Evolutionary conservation across 2,888 invertebrate species (phyloP), one percentile per base, ranked within the genome.

Genomic region (Neocrepidodera transversa): DNA sequence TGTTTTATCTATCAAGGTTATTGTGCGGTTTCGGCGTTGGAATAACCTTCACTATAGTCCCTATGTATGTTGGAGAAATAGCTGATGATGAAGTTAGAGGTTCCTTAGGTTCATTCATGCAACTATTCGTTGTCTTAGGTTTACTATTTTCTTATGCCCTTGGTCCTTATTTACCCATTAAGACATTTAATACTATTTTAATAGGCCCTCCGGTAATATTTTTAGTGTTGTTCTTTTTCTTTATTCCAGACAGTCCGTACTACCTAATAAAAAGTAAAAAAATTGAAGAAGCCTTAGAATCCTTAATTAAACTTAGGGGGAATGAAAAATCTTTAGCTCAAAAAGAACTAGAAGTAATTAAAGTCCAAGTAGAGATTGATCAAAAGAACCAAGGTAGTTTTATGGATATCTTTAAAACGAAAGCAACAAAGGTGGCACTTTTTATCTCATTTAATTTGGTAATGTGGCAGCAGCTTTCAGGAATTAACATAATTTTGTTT

Each of bases 1-100:
- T 73, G 3, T 74, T 74, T 26, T 81, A 78, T 63, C 63, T 75
- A 0, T 80, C 81, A 7, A 76, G 84, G 62, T 74, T 83, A 23
- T 60, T 84, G 3, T 77, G 78, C 23, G 92, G 92, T 43, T 73
- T 90, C 1, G 86, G 85, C 0, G 84, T 88, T 0, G 89, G 91
- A 0, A 85, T 88, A 71, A 81, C 87, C 10, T 90, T 89, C 80
- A 88, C 90, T 0, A 86, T 88, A 0, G 85, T 88, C 0, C 93
- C 94, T 0, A 90, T 93, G 86, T 95, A 95, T 79, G 86, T 93
- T 63, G 92, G 92, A 38, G 95, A 95, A 79, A 91, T 93, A 35
- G 86, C 93, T 1, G 80, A 91, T 82, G 87, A 89, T 60, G 87
- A 90, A 35, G 85, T 87, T 2, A 83, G 95, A 63, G 95, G 95